Evolutionary conservation across 1,140 invertebrate species (phyloP).

Genomic region (Conus betulinus): DNA sequence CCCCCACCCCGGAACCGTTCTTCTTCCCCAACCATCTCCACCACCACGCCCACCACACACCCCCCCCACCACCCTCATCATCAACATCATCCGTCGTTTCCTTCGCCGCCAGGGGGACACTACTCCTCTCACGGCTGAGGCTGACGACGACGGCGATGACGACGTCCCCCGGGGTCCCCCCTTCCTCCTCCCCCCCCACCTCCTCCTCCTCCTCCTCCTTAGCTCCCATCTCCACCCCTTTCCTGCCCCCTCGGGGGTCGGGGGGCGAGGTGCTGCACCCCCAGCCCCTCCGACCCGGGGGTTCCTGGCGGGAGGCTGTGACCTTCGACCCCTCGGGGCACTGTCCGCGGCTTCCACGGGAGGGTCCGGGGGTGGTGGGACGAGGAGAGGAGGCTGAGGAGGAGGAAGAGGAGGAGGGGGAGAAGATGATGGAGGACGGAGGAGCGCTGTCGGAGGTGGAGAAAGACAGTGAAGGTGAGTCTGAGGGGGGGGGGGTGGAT

Average conservation of each 20-base stretch:
- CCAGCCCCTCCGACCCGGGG: not conserved
- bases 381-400: not conserved
- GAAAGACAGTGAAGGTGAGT: constrained; percentile 18
- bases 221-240: not conserved
- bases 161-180: too few species aligned
- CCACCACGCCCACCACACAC: not conserved
- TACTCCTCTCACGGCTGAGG: too few species aligned
- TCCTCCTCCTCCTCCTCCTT: not conserved
- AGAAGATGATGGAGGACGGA: not conserved
- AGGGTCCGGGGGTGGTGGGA: not conserved
- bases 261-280: constrained; percentile 1
- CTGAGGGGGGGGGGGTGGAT: too few species aligned
- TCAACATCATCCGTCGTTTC: not conserved
- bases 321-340: not conserved
- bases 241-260: not conserved
- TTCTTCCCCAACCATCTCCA: not conserved
- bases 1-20: constrained; percentile 17
- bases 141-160: too few species aligned
- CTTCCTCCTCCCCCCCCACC: not conserved
- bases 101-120: not conserved
- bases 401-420: not conserved
- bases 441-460: not conserved
- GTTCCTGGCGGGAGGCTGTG: not conserved
- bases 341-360: not conserved
- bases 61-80: not conserved